Conservation (phyloP, 2,797 vertebrate species). For the Sebastes hopkinsi region DNA sequence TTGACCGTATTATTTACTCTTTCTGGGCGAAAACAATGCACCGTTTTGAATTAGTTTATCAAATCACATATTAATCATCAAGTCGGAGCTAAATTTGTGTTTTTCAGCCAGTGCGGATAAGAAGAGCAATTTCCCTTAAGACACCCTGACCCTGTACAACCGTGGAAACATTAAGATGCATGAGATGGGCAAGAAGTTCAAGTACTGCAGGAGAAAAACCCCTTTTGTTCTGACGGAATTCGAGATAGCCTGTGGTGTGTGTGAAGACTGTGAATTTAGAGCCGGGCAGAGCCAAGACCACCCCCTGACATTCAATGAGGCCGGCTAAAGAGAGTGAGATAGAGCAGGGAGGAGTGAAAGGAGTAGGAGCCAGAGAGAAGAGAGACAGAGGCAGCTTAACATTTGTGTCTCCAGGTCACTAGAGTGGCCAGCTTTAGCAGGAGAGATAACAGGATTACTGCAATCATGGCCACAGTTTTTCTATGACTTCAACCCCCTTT, state of each 20-base stretch:
- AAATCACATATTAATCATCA: constrained; percentile 73
- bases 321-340: constrained; percentile 74
- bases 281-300: constrained; percentile 75
- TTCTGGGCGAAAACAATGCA: constrained; percentile 65
- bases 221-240: constrained; percentile 80
- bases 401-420: constrained; percentile 85
- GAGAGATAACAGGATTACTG: constrained; percentile 88
- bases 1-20: constrained; percentile 77
- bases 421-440: constrained; percentile 84
- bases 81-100: constrained; percentile 23
- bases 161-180: constrained; percentile 74
- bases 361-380: constrained; percentile 52
- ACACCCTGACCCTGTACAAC: constrained; percentile 55
- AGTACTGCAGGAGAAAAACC: constrained; percentile 71
- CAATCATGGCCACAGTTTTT: constrained; percentile 80
- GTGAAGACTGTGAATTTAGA: constrained; percentile 75
- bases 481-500: constrained; percentile 71
- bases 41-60: constrained; percentile 67
- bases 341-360: constrained; percentile 65
- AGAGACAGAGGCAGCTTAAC: constrained; percentile 83
- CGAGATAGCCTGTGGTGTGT: constrained; percentile 73
- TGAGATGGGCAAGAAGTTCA: constrained; percentile 65
- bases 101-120: constrained; percentile 19
- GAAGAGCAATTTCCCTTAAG: constrained; percentile 35
- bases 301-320: constrained; percentile 79